Conservation (phyloP, 2,797 vertebrate species). For the Artibeus jamaicensis region DNA sequence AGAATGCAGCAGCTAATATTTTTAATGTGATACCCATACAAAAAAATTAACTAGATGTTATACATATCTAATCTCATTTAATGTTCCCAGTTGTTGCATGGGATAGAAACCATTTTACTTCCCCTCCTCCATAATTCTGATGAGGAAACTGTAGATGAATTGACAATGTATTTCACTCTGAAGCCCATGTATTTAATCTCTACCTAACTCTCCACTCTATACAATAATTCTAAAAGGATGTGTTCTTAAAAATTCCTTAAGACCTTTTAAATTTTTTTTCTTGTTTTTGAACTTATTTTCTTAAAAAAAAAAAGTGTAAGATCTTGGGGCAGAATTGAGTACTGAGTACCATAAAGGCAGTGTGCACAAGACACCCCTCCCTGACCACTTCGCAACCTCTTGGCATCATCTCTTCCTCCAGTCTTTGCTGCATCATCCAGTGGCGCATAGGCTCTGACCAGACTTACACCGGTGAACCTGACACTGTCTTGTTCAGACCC, state of each 20-base stretch:
- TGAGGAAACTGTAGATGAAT: background rate
- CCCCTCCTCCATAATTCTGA: background rate
- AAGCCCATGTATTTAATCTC: background rate
- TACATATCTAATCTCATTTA: background rate
- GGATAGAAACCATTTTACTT: background rate
- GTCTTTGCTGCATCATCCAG: accelerated
- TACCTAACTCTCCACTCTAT: background rate
- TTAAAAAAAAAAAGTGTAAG: background rate
- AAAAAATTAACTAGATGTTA: background rate
- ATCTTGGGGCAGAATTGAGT: background rate
- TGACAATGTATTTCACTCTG: background rate
- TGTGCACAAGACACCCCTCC: background rate
- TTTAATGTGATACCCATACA: background rate
- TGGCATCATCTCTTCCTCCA: background rate
- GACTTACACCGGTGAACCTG: background rate
- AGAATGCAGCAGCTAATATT: background rate
- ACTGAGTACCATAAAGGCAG: background rate
- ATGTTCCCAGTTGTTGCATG: background rate
- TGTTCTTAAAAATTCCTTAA: background rate
- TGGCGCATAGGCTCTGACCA: background rate
- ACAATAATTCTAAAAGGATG: background rate
- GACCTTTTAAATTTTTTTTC: background rate
- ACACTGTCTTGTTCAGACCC: background rate
- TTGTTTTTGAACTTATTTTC: background rate
- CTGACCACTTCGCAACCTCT: background rate